Conservation (phyloP, 2,888 invertebrate species). For the Diadegma fenestrale region DNA sequence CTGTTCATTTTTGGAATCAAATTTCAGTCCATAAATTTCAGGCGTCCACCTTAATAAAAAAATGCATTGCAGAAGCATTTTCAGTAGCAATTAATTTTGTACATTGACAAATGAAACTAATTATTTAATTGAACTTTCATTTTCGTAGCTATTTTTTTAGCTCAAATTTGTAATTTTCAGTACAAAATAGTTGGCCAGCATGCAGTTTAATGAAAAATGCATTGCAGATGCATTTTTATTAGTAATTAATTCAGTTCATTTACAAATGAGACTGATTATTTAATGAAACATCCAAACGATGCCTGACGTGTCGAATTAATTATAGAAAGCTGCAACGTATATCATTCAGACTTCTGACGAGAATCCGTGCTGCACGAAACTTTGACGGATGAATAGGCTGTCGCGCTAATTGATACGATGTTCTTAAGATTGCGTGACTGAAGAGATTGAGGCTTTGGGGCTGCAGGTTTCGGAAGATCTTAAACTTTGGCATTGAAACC, state of each 20-base stretch:
- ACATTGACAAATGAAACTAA: too few species aligned
- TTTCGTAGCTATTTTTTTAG: too few species aligned
- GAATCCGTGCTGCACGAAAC: slow-evolving; percentile 30
- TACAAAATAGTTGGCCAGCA: too few species aligned
- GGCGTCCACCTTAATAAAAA: neutral
- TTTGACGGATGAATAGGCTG: slow-evolving; percentile 69
- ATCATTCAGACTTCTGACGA: neutral
- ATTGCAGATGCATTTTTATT: too few species aligned
- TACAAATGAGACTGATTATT: neutral
- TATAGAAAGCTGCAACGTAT: neutral
- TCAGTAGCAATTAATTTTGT: too few species aligned
- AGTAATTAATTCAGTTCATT: too few species aligned
- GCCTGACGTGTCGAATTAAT: slow-evolving; percentile 8
- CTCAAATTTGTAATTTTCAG: too few species aligned
- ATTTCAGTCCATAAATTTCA: neutral
- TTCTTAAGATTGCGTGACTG: slow-evolving; percentile 62
- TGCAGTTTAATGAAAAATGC: too few species aligned
- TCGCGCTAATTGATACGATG: slow-evolving; percentile 73
- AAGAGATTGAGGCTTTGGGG: slow-evolving; percentile 54
- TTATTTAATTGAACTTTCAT: too few species aligned
- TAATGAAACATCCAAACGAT: neutral
- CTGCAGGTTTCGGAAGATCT: slow-evolving; percentile 34
- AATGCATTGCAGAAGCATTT: neutral
- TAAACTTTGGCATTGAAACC: slow-evolving; percentile 10
- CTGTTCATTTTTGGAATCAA: too few species aligned